A percentile compares a stretch with the other conserved stretches of the same genome.
Conservation (phyloP, 2,113 vertebrate species). For the Colius striatus region DNA sequence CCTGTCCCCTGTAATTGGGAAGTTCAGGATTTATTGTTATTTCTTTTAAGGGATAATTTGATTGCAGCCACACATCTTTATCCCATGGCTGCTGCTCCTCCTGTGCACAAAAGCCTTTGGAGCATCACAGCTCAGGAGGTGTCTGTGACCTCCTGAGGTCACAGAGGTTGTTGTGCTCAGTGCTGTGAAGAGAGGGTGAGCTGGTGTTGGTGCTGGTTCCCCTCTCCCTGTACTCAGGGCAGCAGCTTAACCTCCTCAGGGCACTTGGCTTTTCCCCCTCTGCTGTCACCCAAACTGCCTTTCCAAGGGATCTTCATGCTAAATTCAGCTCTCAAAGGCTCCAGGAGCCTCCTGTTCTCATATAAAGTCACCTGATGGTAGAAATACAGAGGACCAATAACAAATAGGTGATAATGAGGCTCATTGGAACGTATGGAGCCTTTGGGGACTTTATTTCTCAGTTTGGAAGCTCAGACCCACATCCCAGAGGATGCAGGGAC, state of each 20-base stretch:
- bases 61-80: slow-evolving; percentile 32
- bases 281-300: background rate
- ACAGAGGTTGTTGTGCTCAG: background rate
- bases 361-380: background rate
- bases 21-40: slow-evolving; percentile 59
- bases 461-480: background rate
- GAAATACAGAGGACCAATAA: background rate
- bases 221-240: background rate
- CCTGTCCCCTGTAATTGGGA: slow-evolving; percentile 47
- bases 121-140: fast-evolving
- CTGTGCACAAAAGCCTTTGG: background rate
- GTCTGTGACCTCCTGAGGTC: background rate
- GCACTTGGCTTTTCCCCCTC: background rate
- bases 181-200: background rate
- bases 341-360: background rate
- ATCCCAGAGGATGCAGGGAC: background rate
- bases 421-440: background rate
- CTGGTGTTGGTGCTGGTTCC: background rate
- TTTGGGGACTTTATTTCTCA: background rate
- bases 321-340: background rate
- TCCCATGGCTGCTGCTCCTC: background rate
- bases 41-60: slow-evolving; percentile 51
- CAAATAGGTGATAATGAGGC: background rate
- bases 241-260: background rate
- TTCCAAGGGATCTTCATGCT: background rate